Evolutionary conservation across 1,140 invertebrate species (phyloP).

Genomic region (Argopecten irradians): DNA sequence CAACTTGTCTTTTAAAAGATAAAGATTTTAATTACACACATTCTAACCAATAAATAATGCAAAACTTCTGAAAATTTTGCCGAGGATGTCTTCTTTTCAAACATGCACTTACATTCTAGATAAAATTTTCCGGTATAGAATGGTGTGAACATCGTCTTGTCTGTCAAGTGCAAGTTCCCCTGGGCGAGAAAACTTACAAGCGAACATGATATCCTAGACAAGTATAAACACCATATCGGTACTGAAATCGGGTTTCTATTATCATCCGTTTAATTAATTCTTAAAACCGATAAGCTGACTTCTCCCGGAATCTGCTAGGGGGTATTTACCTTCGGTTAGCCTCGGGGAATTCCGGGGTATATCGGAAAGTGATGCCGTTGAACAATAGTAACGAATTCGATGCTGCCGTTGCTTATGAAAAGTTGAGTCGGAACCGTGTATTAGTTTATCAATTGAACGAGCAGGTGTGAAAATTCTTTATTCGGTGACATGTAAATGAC

Average conservation of each 20-base stretch:
- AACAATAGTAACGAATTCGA: background rate
- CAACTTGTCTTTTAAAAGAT: no score
- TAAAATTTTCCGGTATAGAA: background rate
- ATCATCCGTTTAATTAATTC: slow-evolving; percentile 13
- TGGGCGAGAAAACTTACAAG: background rate
- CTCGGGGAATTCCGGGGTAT: background rate
- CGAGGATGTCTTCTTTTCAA: no score
- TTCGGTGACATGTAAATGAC: background rate
- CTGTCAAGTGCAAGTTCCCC: background rate
- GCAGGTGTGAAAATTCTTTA: background rate
- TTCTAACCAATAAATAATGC: no score
- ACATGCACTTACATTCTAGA: background rate
- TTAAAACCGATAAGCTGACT: background rate
- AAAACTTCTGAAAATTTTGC: no score
- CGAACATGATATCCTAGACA: slow-evolving; percentile 6
- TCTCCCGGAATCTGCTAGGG: background rate
- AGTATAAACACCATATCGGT: background rate
- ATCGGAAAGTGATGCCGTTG: background rate
- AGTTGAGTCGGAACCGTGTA: slow-evolving; percentile 2
- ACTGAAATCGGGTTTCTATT: background rate
- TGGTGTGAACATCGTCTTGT: background rate
- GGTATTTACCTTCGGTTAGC: background rate
- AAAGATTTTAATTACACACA: no score
- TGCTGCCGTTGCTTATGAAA: slow-evolving; percentile 13
- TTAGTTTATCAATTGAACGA: background rate